phyloP scores from a whole-genome alignment of 2,888 invertebrate species.

The Seladonia tumulorum region DNA sequence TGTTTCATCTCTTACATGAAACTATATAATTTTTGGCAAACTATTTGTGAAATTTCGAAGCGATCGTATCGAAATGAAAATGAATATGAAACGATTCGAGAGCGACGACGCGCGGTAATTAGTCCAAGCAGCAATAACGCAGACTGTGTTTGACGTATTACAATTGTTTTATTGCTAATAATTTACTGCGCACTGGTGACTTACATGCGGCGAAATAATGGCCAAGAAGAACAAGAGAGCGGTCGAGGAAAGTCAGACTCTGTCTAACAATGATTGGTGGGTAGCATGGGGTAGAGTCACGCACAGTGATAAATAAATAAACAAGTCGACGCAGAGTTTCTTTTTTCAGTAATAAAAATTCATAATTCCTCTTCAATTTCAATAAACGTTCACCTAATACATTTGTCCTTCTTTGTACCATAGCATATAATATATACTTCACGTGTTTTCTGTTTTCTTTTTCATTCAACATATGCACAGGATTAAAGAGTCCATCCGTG shows the following conservation, averaged over 20 bases:
- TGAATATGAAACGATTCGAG: neutral
- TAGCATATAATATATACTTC: conserved; percentile 74
- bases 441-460: conserved; percentile 24
- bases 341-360: conserved; percentile 81
- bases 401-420: conserved; percentile 83
- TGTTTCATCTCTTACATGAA: neutral
- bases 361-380: conserved; percentile 82
- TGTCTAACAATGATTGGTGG: neutral
- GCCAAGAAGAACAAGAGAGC: conserved; percentile 5
- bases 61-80: neutral
- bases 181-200: conserved; percentile 33
- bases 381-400: conserved; percentile 82
- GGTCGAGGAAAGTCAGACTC: neutral
- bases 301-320: conserved; percentile 57
- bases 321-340: conserved; percentile 57
- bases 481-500: conserved; percentile 61
- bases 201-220: conserved; percentile 35
- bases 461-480: conserved; percentile 72
- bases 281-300: conserved; percentile 24
- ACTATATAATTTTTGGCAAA: too few species aligned
- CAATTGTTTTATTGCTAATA: conserved; percentile 62
- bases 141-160: conserved; percentile 40
- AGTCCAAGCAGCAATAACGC: conserved; percentile 51
- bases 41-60: neutral
- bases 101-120: neutral